Percentiles rank a stretch among this genome's conserved stretches.
phyloP scores from a whole-genome alignment of 53 echinoderm and acorn worm genomes.

The Echinarachnius parma region DNA sequence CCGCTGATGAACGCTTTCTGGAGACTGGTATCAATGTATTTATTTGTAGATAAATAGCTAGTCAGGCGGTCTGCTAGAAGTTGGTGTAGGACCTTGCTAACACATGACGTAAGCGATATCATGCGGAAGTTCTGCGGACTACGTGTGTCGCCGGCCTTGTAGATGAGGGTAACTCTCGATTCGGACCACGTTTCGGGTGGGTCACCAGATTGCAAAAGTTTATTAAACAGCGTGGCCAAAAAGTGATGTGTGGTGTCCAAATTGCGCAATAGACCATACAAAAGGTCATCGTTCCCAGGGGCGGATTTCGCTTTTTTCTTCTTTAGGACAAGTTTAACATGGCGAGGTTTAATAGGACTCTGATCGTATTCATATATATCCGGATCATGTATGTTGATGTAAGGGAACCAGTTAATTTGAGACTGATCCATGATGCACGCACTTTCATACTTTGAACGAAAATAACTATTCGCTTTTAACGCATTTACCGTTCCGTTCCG shows the following conservation, averaged over 20 bases:
- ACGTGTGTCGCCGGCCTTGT: conserved; percentile 30
- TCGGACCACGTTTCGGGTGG: conserved; percentile 32
- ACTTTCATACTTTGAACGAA: background rate
- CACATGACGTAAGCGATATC: conserved; percentile 39
- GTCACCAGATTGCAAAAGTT: conserved; percentile 9
- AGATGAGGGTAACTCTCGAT: conserved; percentile 24
- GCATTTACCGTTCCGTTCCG: conserved; percentile 19
- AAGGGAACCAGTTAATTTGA: conserved; percentile 25
- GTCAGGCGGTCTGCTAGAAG: conserved; percentile 21
- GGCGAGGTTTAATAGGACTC: conserved; percentile 4
- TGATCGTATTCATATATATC: conserved; percentile 1
- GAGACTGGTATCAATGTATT: conserved; percentile 21
- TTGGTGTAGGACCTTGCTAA: conserved; percentile 40
- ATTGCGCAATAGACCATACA: conserved; percentile 19
- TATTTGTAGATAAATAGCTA: conserved; percentile 22
- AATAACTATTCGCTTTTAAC: no score
- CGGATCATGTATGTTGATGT: background rate
- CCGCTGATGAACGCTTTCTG: conserved; percentile 51
- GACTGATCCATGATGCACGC: background rate
- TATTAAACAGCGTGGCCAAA: conserved; percentile 26
- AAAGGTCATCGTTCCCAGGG: conserved; percentile 23
- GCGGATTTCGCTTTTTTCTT: conserved; percentile 20
- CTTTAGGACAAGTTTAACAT: conserved; percentile 8
- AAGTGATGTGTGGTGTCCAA: conserved; percentile 16
- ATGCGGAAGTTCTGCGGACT: conserved; percentile 43